Evolutionary conservation across 2,113 vertebrate species (phyloP), one percentile per base, ranked within the genome.

Genomic region (Equus przewalskii): DNA sequence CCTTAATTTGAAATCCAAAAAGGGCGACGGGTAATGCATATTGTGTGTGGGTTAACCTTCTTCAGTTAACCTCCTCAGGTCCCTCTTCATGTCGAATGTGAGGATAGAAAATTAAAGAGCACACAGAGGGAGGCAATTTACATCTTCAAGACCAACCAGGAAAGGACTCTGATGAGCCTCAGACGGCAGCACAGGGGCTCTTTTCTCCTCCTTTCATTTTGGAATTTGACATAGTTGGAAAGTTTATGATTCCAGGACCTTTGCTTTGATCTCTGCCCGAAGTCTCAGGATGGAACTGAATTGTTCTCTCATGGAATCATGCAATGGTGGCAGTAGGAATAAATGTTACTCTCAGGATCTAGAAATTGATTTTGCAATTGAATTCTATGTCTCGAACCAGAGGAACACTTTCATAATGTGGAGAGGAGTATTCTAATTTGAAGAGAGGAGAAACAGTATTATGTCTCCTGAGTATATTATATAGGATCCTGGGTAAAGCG

Each of bases 1-100:
- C 96, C 94, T 98, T 98, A 98, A 98, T 98, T 98, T 98, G 97
- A 98, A 98, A 98, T 97, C 92, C 26, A 49, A 90, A 98, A 97
- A 98, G 67, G 96, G 97, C 98, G 98, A 90, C 49, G 98, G 91
- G 94, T 97, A 98, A 92, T 94, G 85, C 87, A 88, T 91, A 90
- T 90, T 89, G 76, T 87, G 60, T 89, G 41, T 94, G 60, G 87
- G 89, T 96, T 98, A 97, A 90, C 92, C 95, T 58, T 94, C 85
- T 70, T 88, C 81, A 64, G 93, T 95, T 97, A 97, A 96, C 91
- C 95, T 98, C 95, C 87, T 85, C 41, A 75, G 26, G 87, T 96
- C n/a, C 46, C 49, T 87, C 65, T 92, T 93, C 73, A 87, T 51
- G 76, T 36, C 80, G 91, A 56, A 80, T 69, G 44, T 24, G 78